phyloP scores from a whole-genome alignment of 64 coral and sea anemone genomes.

The Astreopora myriophthalma region DNA sequence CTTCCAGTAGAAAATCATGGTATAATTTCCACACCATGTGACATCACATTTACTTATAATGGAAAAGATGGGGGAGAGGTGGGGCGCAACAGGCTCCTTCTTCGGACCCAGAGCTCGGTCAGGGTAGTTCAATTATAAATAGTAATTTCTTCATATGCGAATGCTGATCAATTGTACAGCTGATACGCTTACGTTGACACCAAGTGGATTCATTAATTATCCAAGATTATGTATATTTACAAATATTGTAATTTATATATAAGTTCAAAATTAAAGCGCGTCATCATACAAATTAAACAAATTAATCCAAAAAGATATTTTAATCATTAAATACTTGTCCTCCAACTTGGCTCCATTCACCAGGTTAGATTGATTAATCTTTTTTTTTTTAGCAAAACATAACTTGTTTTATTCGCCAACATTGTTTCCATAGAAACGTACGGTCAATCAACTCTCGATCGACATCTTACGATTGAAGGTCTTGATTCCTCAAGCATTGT shows the following conservation, averaged over 20 bases:
- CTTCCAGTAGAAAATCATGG: too few relatives aligned
- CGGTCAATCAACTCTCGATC: not conserved
- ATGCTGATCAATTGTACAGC: too few relatives aligned
- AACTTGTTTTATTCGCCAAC: not conserved
- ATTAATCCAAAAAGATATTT: not conserved
- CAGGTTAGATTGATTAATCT: not conserved
- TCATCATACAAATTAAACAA: not conserved
- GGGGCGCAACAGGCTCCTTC: too few relatives aligned
- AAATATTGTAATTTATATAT: not conserved
- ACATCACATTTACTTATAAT: too few relatives aligned
- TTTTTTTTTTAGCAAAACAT: not conserved
- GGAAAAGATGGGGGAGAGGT: too few relatives aligned
- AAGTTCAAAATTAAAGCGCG: not conserved
- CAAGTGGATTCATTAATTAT: not conserved
- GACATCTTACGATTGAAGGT: not conserved
- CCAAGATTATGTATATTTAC: not conserved
- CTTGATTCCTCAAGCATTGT: not conserved
- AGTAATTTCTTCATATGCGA: too few relatives aligned
- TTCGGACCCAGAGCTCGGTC: too few relatives aligned
- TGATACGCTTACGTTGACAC: not conserved
- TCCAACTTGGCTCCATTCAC: not conserved
- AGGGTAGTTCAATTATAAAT: too few relatives aligned
- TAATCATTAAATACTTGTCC: not conserved
- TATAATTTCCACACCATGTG: too few relatives aligned
- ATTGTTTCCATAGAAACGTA: not conserved